Evolutionary conservation across 2,888 invertebrate genomes (phyloP).

Genomic region (Drosophila mettleri): DNA sequence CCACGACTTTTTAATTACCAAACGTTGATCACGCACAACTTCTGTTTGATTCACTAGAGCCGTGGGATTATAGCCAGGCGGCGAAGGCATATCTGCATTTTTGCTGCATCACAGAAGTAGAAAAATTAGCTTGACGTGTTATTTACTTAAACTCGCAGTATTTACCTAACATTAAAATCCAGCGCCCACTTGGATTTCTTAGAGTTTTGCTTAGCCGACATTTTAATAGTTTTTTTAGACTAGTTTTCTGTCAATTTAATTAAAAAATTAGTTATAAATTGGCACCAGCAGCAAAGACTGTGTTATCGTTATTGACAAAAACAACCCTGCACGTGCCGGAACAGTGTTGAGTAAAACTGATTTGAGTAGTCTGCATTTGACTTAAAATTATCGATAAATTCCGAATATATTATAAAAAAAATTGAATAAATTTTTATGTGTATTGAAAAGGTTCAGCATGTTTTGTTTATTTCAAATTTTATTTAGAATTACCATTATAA

Average conservation of each 20-base stretch:
- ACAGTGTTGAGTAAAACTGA: constrained; percentile 18
- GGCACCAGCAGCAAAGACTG: constrained; percentile 18
- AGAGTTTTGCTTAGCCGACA: constrained; percentile 82
- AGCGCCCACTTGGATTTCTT: constrained; percentile 88
- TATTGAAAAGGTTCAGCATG: constrained; percentile 27
- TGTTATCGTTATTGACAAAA: constrained; percentile 43
- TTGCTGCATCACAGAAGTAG: constrained; percentile 65
- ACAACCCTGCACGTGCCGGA: constrained; percentile 35
- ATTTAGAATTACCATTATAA: constrained; percentile 73
- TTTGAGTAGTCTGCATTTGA: not conserved
- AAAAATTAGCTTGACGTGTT: constrained; percentile 15
- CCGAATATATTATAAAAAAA: not conserved
- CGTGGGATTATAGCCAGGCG: constrained; percentile 93
- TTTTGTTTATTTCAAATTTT: constrained; percentile 61
- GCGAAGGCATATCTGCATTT: constrained; percentile 89
- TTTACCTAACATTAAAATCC: constrained; percentile 88
- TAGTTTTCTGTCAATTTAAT: constrained; percentile 43
- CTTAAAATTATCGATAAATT: constrained; percentile 5
- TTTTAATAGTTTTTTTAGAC: constrained; percentile 42
- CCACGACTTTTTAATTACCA: constrained; percentile 98
- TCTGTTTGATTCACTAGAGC: constrained; percentile 90
- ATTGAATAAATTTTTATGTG: not conserved
- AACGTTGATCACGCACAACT: constrained; percentile 92
- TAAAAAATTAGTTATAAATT: constrained; percentile 53
- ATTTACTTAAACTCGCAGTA: not conserved